These are phyloP conservation scores for Rhinoptilus africanus DNA, from an alignment of 2,113 vertebrate species.

Conservation along the genomic window DNA sequence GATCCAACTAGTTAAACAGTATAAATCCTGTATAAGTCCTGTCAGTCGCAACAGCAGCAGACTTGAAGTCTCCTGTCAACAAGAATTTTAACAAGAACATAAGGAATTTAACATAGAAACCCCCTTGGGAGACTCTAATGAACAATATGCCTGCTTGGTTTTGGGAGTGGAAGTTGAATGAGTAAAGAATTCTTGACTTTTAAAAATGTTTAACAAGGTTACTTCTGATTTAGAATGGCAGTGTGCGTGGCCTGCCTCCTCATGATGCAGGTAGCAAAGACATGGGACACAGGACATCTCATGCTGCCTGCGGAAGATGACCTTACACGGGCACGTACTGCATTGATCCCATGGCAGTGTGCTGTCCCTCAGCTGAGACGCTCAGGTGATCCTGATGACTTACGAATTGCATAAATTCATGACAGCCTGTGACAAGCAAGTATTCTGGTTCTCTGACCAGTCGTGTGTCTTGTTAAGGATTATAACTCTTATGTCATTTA, in stretches of 20 bases:
- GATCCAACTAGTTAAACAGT: background rate
- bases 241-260: background rate
- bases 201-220: background rate
- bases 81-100: background rate
- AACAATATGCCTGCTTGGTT: background rate
- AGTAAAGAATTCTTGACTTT: background rate
- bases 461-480: background rate
- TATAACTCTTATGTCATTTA: background rate
- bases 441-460: background rate
- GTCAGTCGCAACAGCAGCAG: background rate
- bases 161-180: background rate
- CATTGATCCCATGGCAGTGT: fast-evolving
- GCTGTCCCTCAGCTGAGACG: background rate
- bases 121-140: background rate
- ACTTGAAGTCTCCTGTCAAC: background rate
- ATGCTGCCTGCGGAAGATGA: background rate
- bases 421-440: background rate
- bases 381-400: background rate
- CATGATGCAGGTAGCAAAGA: background rate
- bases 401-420: background rate
- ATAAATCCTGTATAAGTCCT: background rate
- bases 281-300: background rate
- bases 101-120: fast-evolving
- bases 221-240: background rate
- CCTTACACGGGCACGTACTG: fast-evolving